phyloP scores from a whole-genome alignment of 2,797 vertebrate species.

The Sebastes dallii region DNA sequence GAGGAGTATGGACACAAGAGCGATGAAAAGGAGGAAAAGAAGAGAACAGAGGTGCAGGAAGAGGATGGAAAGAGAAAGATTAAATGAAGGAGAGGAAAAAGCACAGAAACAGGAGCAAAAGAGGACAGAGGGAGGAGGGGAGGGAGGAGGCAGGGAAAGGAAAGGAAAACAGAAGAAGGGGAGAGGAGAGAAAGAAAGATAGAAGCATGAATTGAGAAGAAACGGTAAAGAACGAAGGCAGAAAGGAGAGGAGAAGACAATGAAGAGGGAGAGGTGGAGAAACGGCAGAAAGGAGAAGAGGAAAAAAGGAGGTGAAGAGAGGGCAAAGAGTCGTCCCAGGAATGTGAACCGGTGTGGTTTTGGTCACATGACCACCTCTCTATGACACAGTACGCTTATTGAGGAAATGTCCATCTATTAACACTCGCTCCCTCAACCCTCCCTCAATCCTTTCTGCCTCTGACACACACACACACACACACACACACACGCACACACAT shows the following conservation, averaged over 20 bases:
- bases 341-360: background rate
- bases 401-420: background rate
- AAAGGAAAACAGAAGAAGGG: too few relatives aligned
- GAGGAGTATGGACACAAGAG: background rate
- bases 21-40: background rate
- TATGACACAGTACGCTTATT: background rate
- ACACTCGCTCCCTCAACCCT: background rate
- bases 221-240: too few relatives aligned
- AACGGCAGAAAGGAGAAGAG: background rate
- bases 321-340: background rate
- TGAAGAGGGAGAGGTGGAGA: background rate
- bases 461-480: too few relatives aligned
- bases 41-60: background rate
- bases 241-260: background rate
- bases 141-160: background rate
- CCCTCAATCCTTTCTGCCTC: too few relatives aligned
- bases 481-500: rapidly evolving
- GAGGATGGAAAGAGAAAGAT: background rate
- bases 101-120: background rate
- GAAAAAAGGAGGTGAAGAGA: background rate
- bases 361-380: background rate
- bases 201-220: too few relatives aligned
- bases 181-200: too few relatives aligned
- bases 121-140: background rate
- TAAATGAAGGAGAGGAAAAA: background rate